Evolutionary conservation across 2,113 vertebrate species (phyloP), one percentile per base, ranked within the genome.

Genomic region (Corythoichthys intestinalis): DNA sequence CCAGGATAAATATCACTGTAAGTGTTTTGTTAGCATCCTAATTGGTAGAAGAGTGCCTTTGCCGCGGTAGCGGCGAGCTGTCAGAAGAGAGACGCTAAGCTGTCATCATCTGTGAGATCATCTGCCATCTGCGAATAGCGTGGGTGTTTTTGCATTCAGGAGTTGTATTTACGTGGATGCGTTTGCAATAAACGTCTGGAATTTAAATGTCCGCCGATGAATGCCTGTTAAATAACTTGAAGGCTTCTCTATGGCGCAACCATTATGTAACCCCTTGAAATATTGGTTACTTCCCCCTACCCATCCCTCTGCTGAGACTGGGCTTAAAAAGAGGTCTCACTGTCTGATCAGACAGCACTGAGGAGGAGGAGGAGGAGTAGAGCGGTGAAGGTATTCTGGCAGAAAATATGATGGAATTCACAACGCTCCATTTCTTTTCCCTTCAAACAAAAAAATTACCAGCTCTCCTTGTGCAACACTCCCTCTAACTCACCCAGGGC

Each of bases 21-120:
- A 82, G 81, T 79, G 83, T 87, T 89, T 88, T 85, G 86, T 86
- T 85, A 89, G 83, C 73, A 62, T 77, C 74, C 86, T 88, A 88
- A 90, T 89, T 88, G 83, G 79, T 84, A 85, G 83, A 85, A 75
- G 78, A 85, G 79, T 75, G 71, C 85, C 86, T 87, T 87, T 88
- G 84, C 87, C 79, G 75, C 85, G 87, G 85, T 85, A 87, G 85
- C 81, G 64, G 79, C 85, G 83, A 85, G 83, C 83, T 85, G 86
- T 88, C 89, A 87, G 81, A 75, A 77, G 79, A 76, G 84, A 80
- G 78, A 37, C 78, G 85, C 80, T 88, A 79, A 87, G 84, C 81
- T 86, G 84, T 83, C 79, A 85, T 88, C 85, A 87, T 88, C 83
- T 85, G 80, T 85, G 82, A 78, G 83, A 79, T 85, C 75, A 88